Evolutionary conservation across 2,113 vertebrate genomes (phyloP), one percentile per base, ranked within the genome.

Genomic region (Caloenas nicobarica): DNA sequence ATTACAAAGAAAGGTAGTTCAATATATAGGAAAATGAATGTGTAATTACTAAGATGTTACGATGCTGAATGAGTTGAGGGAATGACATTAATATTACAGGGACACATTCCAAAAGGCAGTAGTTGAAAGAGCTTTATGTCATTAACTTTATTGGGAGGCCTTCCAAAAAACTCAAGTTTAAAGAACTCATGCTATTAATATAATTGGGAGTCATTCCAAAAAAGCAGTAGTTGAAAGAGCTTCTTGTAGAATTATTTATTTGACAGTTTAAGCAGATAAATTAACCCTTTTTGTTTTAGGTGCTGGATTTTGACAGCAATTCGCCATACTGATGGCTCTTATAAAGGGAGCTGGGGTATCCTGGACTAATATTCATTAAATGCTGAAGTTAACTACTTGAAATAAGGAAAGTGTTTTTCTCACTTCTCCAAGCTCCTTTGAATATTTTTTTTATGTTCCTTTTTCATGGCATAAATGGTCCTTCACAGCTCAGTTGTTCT

Each of bases 1-100:
- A 83, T 84, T 91, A 79, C 46, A 90, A 62, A 73, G 82, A 81
- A 92, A 86, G 3, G 29, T 36, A 71, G 31, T 81, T 93, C 80
- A 96, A 88, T 92, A 88, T 93, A 44, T 86, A 94, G 72, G 93
- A 88, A 96, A 97, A 97, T 92, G 34, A 92, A 88, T 69, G 56
- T 57, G 26, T 44, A 93, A 88, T 86, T 91, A 88, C 80, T 74
- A 29, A 68, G 42, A 86, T 26, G 21, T 66, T 93, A 81, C 31
- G 84, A 60, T 84, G 76, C 70, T 0, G 0, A 92, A 92, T 71
- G 72, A 92, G 53, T 71, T 89, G 57, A 94, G 34, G 44, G 61
- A 86, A 84, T 76, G 50, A 81, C 51, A 72, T 50, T 48, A 82
- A 53, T 60, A 69, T 87, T 79, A 58, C 21, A 33, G 61, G 53